Conservation (phyloP, 2,888 invertebrate species). For the Endotricha flammealis region DNA sequence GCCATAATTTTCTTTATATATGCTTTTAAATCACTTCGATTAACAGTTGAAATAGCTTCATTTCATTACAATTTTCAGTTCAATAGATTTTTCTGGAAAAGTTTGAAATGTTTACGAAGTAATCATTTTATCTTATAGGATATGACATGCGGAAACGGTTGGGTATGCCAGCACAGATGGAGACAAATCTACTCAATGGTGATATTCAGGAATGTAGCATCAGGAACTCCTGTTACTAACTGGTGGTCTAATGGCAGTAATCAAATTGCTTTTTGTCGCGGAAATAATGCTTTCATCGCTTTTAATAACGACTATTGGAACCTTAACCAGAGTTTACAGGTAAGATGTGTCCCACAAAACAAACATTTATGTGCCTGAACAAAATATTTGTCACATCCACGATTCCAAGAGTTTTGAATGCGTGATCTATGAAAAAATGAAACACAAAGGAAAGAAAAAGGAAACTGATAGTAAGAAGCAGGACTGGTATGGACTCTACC, state of each 20-base stretch:
- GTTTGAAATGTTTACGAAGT: neutral
- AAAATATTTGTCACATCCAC: too few relatives aligned
- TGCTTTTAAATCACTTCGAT: too few relatives aligned
- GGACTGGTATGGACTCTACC: too few relatives aligned
- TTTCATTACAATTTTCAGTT: too few relatives aligned
- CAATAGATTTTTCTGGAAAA: neutral
- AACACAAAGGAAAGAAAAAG: too few relatives aligned
- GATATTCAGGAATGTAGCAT: slow-evolving; percentile 81
- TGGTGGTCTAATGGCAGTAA: slow-evolving; percentile 88
- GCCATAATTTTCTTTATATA: too few relatives aligned
- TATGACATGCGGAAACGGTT: slow-evolving; percentile 79
- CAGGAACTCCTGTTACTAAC: slow-evolving; percentile 67
- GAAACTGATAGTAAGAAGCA: too few relatives aligned
- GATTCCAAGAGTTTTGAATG: too few relatives aligned
- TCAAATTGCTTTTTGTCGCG: slow-evolving; percentile 85
- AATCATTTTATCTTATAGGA: slow-evolving; percentile 36
- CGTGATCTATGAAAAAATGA: too few relatives aligned
- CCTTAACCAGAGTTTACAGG: slow-evolving; percentile 72
- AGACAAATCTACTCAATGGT: slow-evolving; percentile 86
- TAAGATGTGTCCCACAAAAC: slow-evolving; percentile 21
- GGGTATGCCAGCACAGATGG: slow-evolving; percentile 90
- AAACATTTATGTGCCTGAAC: too few relatives aligned
- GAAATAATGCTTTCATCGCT: slow-evolving; percentile 78
- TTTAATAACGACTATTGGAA: slow-evolving; percentile 76
- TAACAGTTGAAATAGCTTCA: too few relatives aligned